Evolutionary conservation across 2,797 vertebrate genomes (phyloP), one percentile per base, ranked within the genome.

Genomic region (Oophaga sylvatica): DNA sequence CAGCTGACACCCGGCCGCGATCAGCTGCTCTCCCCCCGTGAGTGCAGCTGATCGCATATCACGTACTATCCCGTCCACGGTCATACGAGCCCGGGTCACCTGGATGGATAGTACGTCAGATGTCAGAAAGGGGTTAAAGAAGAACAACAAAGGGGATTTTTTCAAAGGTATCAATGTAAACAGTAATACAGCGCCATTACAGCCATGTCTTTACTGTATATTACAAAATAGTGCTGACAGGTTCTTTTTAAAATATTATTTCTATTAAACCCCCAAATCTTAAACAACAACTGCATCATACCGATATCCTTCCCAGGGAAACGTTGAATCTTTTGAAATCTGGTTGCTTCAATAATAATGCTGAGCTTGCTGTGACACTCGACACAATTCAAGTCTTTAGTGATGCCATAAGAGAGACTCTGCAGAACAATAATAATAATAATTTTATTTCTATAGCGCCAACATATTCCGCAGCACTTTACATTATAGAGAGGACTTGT

Each of bases 301-400:
- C 87, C 87, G 45, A 1, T 86, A 20, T 29, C 65, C 78, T 89
- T 89, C n/a, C 20, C 31, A 56, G 70, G 26, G n/a, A 90, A 93
- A 80, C 88, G 93, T 68, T 92, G 94, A 88, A 96, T 94, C 80
- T 93, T 93, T 84, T 96, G 94, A 91, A 96, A 96, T 81, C 90
- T 94, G 17, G 94, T 85, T 80, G 95, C 94, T 82, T 97, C 96
- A n/a, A 90, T 93, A 81, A 92, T 89, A 81, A 96, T 87, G 84
- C 92, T 94, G 75, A 96, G 94, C 87, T 95, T 95, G 90, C 90
- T 89, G 91, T 96, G 95, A 90, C 96, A 97, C 81, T 95, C 92
- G 81, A 95, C 94, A 90, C 96, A 97, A 87, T 94, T 95, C 5
- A 94, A 81, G 83, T 96, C 95, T 91, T 93, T 95, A 31, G 90